These are phyloP conservation scores for Phoenicopterus ruber DNA, from an alignment of 2,113 vertebrate species.

Conservation along the genomic window DNA sequence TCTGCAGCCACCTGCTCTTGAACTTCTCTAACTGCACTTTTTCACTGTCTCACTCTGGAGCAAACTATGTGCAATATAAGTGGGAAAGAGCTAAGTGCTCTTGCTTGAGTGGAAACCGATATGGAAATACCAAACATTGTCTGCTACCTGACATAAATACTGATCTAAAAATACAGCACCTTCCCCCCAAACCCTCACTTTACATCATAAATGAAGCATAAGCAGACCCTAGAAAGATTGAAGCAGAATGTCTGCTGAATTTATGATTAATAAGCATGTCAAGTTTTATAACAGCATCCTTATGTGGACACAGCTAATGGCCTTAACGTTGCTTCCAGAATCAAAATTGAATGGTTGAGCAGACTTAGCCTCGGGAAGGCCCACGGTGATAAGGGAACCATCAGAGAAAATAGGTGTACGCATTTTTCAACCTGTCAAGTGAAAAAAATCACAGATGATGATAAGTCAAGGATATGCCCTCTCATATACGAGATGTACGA, in stretches of 20 bases:
- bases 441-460: constrained; percentile 22
- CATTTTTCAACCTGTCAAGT: constrained; percentile 53
- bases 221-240: neutral
- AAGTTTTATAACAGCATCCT: constrained; percentile 44
- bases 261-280: constrained; percentile 59
- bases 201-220: constrained; percentile 45
- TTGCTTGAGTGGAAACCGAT: neutral
- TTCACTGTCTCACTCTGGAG: neutral
- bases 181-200: neutral
- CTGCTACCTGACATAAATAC: constrained; percentile 1
- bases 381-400: neutral
- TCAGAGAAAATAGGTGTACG: constrained; percentile 9
- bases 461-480: constrained; percentile 41
- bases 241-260: neutral
- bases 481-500: neutral
- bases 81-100: neutral
- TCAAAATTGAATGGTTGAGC: constrained; percentile 37
- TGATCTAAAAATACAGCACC: neutral
- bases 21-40: constrained; percentile 4
- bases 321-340: constrained; percentile 42
- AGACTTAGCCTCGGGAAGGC: constrained; percentile 36
- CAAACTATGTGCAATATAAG: neutral
- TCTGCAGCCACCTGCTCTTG: constrained; percentile 25
- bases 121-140: neutral
- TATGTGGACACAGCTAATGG: constrained; percentile 48